phyloP scores from a whole-genome alignment of 2,888 invertebrate genomes.

The Eulithis prunata region DNA sequence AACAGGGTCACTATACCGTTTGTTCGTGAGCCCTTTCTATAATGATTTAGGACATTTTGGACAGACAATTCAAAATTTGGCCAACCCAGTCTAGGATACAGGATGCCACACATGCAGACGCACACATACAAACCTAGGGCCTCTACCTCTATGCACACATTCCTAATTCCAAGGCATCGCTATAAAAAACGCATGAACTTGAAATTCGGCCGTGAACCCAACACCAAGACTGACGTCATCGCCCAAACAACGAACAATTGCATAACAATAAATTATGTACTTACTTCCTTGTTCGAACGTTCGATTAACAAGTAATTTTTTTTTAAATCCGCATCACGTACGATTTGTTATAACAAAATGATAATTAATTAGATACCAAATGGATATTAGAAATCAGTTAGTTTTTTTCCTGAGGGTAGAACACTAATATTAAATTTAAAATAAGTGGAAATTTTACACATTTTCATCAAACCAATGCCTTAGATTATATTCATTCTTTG shows the following conservation, averaged over 20 bases:
- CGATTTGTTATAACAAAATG: background rate
- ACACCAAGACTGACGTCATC: slow-evolving; percentile 67
- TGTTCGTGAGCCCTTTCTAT: too few species aligned
- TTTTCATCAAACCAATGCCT: too few species aligned
- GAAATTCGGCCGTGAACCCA: slow-evolving; percentile 68
- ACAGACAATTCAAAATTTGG: background rate
- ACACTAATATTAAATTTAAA: too few species aligned
- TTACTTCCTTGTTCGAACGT: slow-evolving; percentile 43
- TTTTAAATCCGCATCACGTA: background rate
- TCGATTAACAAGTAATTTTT: slow-evolving; percentile 33
- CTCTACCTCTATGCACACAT: slow-evolving; percentile 40
- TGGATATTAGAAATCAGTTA: too few species aligned
- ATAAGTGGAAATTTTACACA: too few species aligned
- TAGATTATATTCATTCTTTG: too few species aligned
- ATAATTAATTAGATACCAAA: too few species aligned
- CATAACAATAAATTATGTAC: slow-evolving; percentile 75
- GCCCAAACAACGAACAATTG: slow-evolving; percentile 71
- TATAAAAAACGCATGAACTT: slow-evolving; percentile 64
- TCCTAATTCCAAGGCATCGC: slow-evolving; percentile 42
- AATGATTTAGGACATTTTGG: too few species aligned
- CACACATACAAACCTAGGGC: slow-evolving; percentile 41
- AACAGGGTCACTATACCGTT: too few species aligned
- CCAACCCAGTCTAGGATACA: slow-evolving; percentile 6
- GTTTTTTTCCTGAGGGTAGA: too few species aligned
- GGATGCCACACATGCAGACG: slow-evolving; percentile 33